Evolutionary conservation across 2,888 invertebrate genomes (phyloP), one percentile per base, ranked within the genome.

Genomic region (Argyresthia albistria): DNA sequence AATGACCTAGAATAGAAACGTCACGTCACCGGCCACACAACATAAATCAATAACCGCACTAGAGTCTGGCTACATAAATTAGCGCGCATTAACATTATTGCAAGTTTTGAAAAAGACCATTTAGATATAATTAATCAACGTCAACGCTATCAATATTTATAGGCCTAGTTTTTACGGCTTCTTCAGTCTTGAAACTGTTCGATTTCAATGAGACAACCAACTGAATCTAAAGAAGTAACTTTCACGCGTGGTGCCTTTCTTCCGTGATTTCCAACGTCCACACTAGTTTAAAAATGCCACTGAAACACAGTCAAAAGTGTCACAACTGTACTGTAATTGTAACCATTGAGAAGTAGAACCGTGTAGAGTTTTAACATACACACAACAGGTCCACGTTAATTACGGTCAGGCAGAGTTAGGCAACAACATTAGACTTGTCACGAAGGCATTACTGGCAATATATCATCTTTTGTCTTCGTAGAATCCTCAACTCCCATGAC

Each of bases 1-100:
- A 53, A 48, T 60, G 78, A 76, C 80, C 81, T 78, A 80, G 72
- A 81, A 78, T n/a, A n/a, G n/a, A n/a, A n/a, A n/a, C n/a, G n/a
- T n/a, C n/a, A 75, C 64, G 68, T 69, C 69, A 46, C 9, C 43
- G 35, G 55, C 60, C 60, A 61, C 66, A 37, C 62, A 62, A 67
- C 68, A 64, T 67, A 73, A 76, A 79, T 75, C 67, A 56, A 57
- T 55, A 25, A 25, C 25, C 25, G 25, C 25, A 25, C 25, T 25
- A 25, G 25, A 25, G 25, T 25, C 25, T 25, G 6, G 25, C 25
- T 25, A 6, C 25, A 4, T 25, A 25, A 25, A 25, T 4, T 25
- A 4, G 6, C 25, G 3, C 25, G 25, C 25, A 25, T 25, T 25
- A 6, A 6, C 25, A 6, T 4, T 25, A 25, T 4, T 25, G 3